Base-by-base conservation (phyloP, 2,113 vertebrate species). In the Cebus imitator region DNA sequence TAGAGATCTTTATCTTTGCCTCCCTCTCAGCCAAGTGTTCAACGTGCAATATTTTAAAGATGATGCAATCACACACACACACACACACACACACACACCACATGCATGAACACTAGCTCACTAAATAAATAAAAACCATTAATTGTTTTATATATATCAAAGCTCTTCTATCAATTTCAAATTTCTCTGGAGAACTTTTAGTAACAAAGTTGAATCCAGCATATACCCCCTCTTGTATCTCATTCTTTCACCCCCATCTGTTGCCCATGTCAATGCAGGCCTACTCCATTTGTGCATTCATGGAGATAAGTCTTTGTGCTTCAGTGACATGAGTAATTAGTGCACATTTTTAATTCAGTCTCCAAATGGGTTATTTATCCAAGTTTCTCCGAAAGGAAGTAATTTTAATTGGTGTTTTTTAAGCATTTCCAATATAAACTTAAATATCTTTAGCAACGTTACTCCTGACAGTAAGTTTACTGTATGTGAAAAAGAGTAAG, bases 391-490 rank as follows among this genome's bases (percentile, higher is more conserved):
- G 75, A 81, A 87, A 75, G 25, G 4, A 73, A 80, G 64, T 50
- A 0, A 75, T 70, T 61, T 21, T 20, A 45, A 50, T 68, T 23
- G 12, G 8, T 94, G 43, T 58, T 84, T 91, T 73, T n/a, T 68
- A 66, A 93, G 30, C 27, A 91, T 91, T 70, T 89, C 57, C 89
- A 78, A 89, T 91, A 40, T 55, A 79, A 86, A 86, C n/a, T 82
- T 50, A 64, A 92, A 21, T 76, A 64, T 37, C 9, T 75, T 73
- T 20, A 82, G 45, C 1, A 73, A 52, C 57, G 10, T 73, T 58
- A 66, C 27, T 70, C 5, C 8, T 85, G 48, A 83, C 18, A 50
- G 57, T 80, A 64, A 72, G 5, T 72, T 91, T 94, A 78, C 79
- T 73, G 1, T 87, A 70, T 66, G 35, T 91, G 50, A 83, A 66